Evolutionary conservation across 2,888 invertebrate genomes (phyloP).

Genomic region (Lepidocyrtoides sp.): DNA sequence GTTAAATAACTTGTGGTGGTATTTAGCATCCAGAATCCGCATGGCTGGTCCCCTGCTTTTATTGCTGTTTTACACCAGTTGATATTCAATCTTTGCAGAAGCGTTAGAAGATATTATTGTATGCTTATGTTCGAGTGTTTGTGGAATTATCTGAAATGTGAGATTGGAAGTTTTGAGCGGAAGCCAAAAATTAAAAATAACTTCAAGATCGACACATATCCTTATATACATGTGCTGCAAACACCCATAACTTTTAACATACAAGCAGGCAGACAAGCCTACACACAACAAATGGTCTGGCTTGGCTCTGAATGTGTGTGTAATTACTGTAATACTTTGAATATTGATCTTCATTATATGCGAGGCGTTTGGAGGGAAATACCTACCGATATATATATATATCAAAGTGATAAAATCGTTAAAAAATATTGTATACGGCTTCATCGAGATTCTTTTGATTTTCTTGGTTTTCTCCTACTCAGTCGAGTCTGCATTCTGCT

Average conservation of each 20-base stretch:
- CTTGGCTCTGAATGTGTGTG: background rate
- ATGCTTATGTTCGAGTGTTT: conserved; percentile 28
- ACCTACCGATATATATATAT: background rate
- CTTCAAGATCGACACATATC: conserved; percentile 77
- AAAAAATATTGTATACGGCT: background rate
- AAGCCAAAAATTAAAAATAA: conserved; percentile 78
- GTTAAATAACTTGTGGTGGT: background rate
- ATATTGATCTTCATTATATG: background rate
- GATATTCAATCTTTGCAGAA: background rate
- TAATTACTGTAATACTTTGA: background rate
- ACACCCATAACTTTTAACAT: conserved; percentile 41
- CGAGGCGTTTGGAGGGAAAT: background rate
- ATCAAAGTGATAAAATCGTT: too few species aligned
- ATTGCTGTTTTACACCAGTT: conserved; percentile 14
- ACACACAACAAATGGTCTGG: background rate
- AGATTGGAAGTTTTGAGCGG: conserved; percentile 61
- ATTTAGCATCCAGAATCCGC: background rate
- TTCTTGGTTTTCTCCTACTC: conserved; percentile 15
- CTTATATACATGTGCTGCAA: conserved; percentile 47
- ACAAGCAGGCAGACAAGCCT: too few species aligned
- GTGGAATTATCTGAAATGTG: conserved; percentile 48
- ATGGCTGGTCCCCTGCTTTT: conserved; percentile 7
- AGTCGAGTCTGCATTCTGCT: conserved; percentile 74
- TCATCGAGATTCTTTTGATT: conserved; percentile 49
- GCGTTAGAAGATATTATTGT: conserved; percentile 4